Conservation (phyloP, 2,113 vertebrate genomes). For the Sula dactylatra region DNA sequence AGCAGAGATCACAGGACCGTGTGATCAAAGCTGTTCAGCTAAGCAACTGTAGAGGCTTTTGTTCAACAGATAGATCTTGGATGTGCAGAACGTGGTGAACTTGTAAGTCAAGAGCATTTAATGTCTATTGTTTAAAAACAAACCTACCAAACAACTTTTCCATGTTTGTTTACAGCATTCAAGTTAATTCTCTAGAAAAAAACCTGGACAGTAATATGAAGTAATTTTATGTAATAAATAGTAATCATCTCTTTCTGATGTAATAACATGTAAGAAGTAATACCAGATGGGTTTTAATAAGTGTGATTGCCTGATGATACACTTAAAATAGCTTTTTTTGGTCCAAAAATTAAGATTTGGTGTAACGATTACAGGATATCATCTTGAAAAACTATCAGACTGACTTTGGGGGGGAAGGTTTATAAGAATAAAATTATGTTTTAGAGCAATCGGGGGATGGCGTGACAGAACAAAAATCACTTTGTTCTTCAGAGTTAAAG, state of each 20-base stretch:
- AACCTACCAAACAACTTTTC: background rate
- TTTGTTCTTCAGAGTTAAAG: background rate
- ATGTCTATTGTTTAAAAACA: background rate
- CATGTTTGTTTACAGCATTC: background rate
- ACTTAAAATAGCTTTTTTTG: fast-evolving
- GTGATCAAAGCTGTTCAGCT: background rate
- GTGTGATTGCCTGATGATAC: background rate
- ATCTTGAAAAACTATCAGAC: background rate
- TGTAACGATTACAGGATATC: background rate
- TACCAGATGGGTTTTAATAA: background rate
- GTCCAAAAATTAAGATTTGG: background rate
- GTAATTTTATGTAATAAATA: background rate
- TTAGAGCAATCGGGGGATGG: background rate
- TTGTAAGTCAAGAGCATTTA: background rate
- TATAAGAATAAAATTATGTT: background rate
- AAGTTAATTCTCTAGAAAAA: background rate
- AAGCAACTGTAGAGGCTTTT: background rate
- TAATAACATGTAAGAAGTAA: background rate
- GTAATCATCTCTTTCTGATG: background rate
- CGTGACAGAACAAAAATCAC: background rate
- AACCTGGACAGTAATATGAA: background rate
- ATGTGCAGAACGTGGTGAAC: background rate
- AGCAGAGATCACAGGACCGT: background rate
- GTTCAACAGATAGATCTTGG: background rate
- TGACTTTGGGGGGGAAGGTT: background rate